A percentile compares a stretch with the other conserved stretches of the same genome.
Evolutionary conservation across 2,888 invertebrate species (phyloP).

Genomic region (Amblyjoppa fuscipennis): DNA sequence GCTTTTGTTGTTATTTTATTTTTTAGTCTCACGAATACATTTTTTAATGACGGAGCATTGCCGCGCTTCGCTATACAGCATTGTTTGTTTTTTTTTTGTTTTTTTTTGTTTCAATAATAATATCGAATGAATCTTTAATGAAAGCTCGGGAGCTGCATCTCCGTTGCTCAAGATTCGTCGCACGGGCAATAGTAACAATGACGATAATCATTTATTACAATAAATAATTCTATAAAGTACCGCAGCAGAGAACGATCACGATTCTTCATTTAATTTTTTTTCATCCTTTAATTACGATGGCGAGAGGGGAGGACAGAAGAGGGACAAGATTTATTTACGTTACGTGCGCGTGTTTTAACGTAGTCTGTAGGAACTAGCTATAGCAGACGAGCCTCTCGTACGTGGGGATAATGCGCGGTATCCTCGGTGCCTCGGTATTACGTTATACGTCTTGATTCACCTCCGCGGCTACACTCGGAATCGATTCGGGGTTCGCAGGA

Average conservation of each 20-base stretch:
- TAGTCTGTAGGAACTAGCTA: slow-evolving; percentile 68
- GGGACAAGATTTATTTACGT: slow-evolving; percentile 22
- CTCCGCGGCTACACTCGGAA: slow-evolving; percentile 29
- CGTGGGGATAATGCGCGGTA: slow-evolving; percentile 41
- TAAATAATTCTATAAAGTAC: slow-evolving; percentile 61
- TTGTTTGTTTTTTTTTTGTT: slow-evolving; percentile 13
- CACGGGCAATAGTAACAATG: slow-evolving; percentile 43
- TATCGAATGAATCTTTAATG: slow-evolving; percentile 38
- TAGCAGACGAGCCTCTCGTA: slow-evolving; percentile 51
- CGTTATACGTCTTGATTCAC: slow-evolving; percentile 53
- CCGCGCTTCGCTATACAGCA: slow-evolving; percentile 61
- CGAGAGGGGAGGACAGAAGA: neutral
- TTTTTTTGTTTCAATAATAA: slow-evolving; percentile 31
- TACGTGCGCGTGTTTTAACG: slow-evolving; percentile 54
- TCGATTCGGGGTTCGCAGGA: slow-evolving; percentile 21
- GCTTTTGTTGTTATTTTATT: neutral
- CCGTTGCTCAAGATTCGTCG: slow-evolving; percentile 14
- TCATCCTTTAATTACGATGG: slow-evolving; percentile 36
- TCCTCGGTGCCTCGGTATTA: slow-evolving; percentile 37
- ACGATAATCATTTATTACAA: slow-evolving; percentile 57
- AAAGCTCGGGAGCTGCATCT: neutral
- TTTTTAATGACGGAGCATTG: slow-evolving; percentile 45
- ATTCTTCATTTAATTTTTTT: slow-evolving; percentile 27
- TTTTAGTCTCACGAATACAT: slow-evolving; percentile 39
- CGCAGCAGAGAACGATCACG: slow-evolving; percentile 59